phyloP scores from a whole-genome alignment of 2,888 invertebrate genomes.

The Calameuta idolon region DNA sequence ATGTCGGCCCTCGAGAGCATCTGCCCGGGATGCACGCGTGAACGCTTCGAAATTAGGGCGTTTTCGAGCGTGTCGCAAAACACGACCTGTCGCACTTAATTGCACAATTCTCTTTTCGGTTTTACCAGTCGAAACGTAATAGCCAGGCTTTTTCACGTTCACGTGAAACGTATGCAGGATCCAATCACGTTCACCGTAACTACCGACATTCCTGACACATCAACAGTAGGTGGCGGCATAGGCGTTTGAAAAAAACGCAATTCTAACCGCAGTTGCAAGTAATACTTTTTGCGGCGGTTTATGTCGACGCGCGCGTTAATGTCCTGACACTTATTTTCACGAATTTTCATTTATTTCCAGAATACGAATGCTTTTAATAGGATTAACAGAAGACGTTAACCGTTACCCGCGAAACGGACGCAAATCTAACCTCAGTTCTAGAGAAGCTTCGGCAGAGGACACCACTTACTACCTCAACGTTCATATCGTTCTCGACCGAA shows the following conservation, averaged over 20 bases:
- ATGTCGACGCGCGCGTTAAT: neutral
- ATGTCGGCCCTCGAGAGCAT: constrained; percentile 70
- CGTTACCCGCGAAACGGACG: constrained; percentile 37
- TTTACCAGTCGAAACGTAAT: neutral
- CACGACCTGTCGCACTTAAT: neutral
- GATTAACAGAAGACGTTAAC: neutral
- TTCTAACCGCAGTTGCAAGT: constrained; percentile 50
- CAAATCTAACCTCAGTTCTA: constrained; percentile 49
- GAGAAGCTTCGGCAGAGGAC: constrained; percentile 56
- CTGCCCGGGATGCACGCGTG: constrained; percentile 19
- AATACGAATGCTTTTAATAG: neutral
- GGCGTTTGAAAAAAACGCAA: constrained; percentile 52
- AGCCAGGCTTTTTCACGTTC: constrained; percentile 25
- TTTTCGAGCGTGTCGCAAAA: neutral
- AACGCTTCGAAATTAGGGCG: neutral
- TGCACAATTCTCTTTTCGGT: neutral
- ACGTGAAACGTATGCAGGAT: constrained; percentile 27
- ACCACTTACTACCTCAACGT: constrained; percentile 37
- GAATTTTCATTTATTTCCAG: neutral
- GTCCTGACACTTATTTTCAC: neutral
- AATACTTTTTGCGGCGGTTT: neutral
- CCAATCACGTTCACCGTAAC: constrained; percentile 44
- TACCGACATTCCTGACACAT: constrained; percentile 38
- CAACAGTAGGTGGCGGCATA: constrained; percentile 59
- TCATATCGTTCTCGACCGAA: neutral